Evolutionary conservation across 2,888 invertebrate genomes (phyloP).

Genomic region (Caenorhabditis afra): DNA sequence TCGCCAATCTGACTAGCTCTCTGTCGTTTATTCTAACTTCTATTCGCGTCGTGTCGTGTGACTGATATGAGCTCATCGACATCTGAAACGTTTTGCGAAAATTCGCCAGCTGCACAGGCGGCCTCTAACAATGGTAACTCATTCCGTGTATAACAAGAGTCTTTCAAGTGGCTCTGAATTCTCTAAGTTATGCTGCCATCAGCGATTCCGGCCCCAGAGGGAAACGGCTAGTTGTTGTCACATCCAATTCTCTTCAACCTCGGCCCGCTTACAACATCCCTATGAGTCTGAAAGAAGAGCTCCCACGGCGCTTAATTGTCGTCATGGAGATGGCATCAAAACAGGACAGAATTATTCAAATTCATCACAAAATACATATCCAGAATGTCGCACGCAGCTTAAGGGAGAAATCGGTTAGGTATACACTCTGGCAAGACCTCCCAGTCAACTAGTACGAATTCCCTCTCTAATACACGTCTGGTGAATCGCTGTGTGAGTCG

Average conservation of each 20-base stretch:
- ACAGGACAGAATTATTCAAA: background rate
- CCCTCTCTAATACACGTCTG: background rate
- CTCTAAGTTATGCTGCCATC: background rate
- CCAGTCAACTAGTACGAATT: background rate
- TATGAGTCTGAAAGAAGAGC: conserved; percentile 8
- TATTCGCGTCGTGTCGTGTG: background rate
- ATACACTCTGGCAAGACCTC: too few relatives aligned
- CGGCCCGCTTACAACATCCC: conserved; percentile 20
- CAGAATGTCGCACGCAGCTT: background rate
- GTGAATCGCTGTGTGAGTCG: background rate
- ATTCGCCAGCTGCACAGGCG: too few relatives aligned
- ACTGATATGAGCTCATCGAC: background rate
- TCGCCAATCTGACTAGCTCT: background rate
- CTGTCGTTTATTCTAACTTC: conserved; percentile 2
- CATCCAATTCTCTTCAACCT: conserved; percentile 3
- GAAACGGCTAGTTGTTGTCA: conserved; percentile 24
- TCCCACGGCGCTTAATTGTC: conserved; percentile 3
- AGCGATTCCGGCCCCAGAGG: conserved; percentile 1
- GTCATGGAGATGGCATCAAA: conserved; percentile 9
- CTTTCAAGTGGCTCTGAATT: background rate
- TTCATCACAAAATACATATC: background rate
- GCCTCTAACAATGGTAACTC: too few relatives aligned
- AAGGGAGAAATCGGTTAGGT: conserved; percentile 8
- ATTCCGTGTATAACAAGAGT: too few relatives aligned
- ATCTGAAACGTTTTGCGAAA: too few relatives aligned